Conservation (phyloP, 2,888 invertebrate genomes). For the Polyommatus icarus region DNA sequence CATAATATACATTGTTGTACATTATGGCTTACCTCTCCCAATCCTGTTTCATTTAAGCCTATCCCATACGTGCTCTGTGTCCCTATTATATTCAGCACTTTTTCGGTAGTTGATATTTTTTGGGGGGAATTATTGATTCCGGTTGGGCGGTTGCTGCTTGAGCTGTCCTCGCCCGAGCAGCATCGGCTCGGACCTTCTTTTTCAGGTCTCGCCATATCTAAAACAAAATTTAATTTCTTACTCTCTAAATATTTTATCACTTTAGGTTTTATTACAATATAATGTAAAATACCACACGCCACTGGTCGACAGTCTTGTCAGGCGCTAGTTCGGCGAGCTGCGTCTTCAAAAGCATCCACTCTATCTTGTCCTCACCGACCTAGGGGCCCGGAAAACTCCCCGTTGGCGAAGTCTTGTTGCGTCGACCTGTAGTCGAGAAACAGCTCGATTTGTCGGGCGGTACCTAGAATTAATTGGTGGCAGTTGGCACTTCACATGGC, state of each 20-base stretch:
- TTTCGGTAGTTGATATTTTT: background rate
- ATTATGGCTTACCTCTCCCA: background rate
- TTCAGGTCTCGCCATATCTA: background rate
- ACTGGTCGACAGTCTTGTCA: background rate
- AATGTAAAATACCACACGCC: background rate
- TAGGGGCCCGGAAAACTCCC: background rate
- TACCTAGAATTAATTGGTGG: no score
- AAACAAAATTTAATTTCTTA: background rate
- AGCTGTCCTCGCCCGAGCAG: background rate
- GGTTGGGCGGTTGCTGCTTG: background rate
- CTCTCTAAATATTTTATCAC: background rate
- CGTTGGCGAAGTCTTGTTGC: background rate
- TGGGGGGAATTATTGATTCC: background rate
- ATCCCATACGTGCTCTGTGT: background rate
- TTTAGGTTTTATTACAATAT: background rate
- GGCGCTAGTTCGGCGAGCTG: background rate
- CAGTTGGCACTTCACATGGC: no score
- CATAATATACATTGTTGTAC: background rate
- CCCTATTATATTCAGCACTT: background rate
- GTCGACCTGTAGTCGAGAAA: background rate
- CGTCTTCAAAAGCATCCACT: background rate
- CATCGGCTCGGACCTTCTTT: background rate
- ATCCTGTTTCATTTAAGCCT: background rate
- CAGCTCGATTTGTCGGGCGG: background rate
- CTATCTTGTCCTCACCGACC: background rate